Evolutionary conservation across 2,888 invertebrate species (phyloP).

Genomic region (Linyphia triangularis): DNA sequence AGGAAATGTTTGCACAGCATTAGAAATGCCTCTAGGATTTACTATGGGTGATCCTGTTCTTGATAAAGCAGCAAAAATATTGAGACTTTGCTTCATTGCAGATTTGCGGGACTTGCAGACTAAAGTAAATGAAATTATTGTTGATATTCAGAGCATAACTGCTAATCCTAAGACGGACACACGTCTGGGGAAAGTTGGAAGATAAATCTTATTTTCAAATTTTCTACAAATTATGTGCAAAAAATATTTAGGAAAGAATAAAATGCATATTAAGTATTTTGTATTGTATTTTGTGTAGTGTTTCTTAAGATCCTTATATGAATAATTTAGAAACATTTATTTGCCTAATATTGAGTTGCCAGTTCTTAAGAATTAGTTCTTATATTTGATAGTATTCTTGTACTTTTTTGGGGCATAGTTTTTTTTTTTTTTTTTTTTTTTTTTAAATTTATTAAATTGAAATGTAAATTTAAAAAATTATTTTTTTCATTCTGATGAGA

Average conservation of each 20-base stretch:
- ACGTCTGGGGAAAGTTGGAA: conserved; percentile 93
- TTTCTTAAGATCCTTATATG: too few relatives aligned
- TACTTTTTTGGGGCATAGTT: too few relatives aligned
- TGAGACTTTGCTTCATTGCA: conserved; percentile 89
- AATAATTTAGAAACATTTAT: too few relatives aligned
- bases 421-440: too few relatives aligned
- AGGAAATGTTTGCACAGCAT: conserved; percentile 86
- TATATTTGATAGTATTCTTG: too few relatives aligned
- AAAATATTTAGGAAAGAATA: neutral
- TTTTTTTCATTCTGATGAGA: too few relatives aligned
- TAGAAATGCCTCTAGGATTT: conserved; percentile 85
- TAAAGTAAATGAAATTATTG: conserved; percentile 95
- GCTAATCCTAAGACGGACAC: conserved; percentile 98
- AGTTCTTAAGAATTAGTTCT: too few relatives aligned
- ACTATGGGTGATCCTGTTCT: conserved; percentile 84
- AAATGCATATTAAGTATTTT: neutral
- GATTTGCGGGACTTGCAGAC: conserved; percentile 93
- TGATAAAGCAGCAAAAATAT: conserved; percentile 87
- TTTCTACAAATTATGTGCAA: neutral
- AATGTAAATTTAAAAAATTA: too few relatives aligned
- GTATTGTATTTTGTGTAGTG: too few relatives aligned
- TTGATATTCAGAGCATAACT: conserved; percentile 93
- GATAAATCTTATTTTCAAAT: conserved; percentile 73
- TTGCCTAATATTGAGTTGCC: too few relatives aligned
- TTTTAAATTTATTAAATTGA: too few relatives aligned